These are phyloP conservation scores for Pterocles gutturalis DNA, from an alignment of 2,113 vertebrate genomes.

Conservation along the genomic window DNA sequence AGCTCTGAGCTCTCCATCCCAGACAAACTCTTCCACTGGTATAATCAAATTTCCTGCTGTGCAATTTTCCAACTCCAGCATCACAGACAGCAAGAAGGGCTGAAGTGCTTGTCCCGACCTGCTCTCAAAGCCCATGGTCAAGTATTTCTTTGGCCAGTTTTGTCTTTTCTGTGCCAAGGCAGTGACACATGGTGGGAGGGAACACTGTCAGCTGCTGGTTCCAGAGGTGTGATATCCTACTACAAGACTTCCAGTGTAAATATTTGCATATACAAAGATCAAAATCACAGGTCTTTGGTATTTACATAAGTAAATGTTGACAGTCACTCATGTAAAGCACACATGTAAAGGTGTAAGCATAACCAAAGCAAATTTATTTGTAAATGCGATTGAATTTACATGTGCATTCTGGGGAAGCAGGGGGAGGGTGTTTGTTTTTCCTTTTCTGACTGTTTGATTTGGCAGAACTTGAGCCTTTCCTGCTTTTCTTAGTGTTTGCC, in stretches of 20 bases:
- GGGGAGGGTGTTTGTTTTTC: slow-evolving; percentile 39
- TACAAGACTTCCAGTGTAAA: slow-evolving; percentile 41
- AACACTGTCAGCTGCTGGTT: slow-evolving; percentile 8
- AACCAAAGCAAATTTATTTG: slow-evolving; percentile 59
- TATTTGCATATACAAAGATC: slow-evolving; percentile 64
- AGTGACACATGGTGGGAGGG: not conserved
- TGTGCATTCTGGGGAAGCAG: not conserved
- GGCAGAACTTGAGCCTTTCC: slow-evolving; percentile 27
- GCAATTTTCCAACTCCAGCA: not conserved
- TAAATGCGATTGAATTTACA: slow-evolving; percentile 52
- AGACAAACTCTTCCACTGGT: not conserved
- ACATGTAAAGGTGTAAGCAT: slow-evolving; percentile 54
- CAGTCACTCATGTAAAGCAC: slow-evolving; percentile 40
- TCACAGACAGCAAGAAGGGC: not conserved
- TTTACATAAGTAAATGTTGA: slow-evolving; percentile 70
- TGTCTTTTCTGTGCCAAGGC: not conserved
- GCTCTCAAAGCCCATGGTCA: not conserved
- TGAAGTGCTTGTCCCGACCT: not conserved
- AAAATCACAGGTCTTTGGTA: slow-evolving; percentile 38
- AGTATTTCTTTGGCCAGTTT: not conserved
- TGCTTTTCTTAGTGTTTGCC: not conserved
- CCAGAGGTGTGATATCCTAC: slow-evolving; percentile 47
- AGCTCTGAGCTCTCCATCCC: not conserved
- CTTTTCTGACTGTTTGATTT: slow-evolving; percentile 43
- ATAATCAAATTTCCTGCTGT: not conserved